A percentile compares a stretch with the other conserved stretches of the same genome.
phyloP scores from a whole-genome alignment of 2,113 vertebrate genomes.

The Larimichthys polyactis region DNA sequence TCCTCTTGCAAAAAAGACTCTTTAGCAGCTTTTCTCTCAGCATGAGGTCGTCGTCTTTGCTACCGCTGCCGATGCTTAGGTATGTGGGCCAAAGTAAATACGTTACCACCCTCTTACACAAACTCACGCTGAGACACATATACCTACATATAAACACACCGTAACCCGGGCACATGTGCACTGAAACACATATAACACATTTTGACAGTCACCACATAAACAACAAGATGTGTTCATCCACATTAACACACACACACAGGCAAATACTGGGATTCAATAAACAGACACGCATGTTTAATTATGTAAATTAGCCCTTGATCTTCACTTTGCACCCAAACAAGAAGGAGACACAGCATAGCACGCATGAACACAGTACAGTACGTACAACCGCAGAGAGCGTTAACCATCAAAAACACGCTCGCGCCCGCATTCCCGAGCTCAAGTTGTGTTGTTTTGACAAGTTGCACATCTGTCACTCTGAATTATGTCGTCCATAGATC shows the following conservation, averaged over 20 bases:
- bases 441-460: conserved; percentile 60
- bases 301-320: conserved; percentile 62
- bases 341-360: conserved; percentile 13
- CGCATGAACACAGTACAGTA: conserved; percentile 24
- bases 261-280: conserved; percentile 37
- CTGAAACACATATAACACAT: conserved; percentile 1
- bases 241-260: conserved; percentile 5
- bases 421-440: conserved; percentile 25
- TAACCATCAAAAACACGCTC: neutral
- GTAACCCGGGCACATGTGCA: neutral
- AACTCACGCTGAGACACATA: conserved; percentile 30
- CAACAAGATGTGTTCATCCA: neutral
- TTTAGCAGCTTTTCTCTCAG: conserved; percentile 56
- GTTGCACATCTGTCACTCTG: conserved; percentile 69
- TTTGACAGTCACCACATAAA: neutral
- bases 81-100: conserved; percentile 51
- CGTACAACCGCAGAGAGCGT: neutral
- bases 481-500: conserved; percentile 66
- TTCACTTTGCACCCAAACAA: conserved; percentile 15
- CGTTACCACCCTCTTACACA: conserved; percentile 25
- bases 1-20: conserved; percentile 38
- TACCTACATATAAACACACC: neutral
- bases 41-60: conserved; percentile 47
- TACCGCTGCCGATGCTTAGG: conserved; percentile 37
- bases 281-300: conserved; percentile 63